Evolutionary conservation across 1,140 invertebrate genomes (phyloP), one percentile per base, ranked within the genome.

Genomic region (Atta texana): DNA sequence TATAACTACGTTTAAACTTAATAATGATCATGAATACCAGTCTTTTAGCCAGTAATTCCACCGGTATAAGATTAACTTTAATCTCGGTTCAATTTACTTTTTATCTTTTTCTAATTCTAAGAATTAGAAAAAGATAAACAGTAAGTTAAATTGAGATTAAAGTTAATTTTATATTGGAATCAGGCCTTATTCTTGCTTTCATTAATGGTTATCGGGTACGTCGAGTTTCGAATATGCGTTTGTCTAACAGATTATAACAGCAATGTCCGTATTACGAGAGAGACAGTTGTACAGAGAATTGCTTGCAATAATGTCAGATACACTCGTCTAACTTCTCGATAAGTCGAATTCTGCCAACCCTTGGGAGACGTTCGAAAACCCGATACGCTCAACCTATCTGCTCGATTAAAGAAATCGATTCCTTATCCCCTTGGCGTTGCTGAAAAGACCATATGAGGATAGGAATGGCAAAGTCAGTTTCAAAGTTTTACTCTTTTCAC

Each of bases 261-360:
- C 88, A 89, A 89, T 76, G 84, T 64, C 66, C 71, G 51, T 59
- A 81, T 80, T 74, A 78, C 44, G 51, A 64, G 75, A 28, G 75
- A 80, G 57, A 61, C 61, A 86, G 68, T 61, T 53, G 75, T 44
- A 87, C 66, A 44, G 85, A n/a, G 75, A 88, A 90, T 90, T 90
- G 89, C 88, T 90, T 88, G 88, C 89, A 90, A 90, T 90, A 90
- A 90, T 90, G 89, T 90, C 90, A 90, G 87, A 88, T 74, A 91
- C 90, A 90, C 87, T 86, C 84, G 82, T 75, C 89, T 87, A 90
- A 91, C 90, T 90, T 87, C 86, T 55, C 77, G 89, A 90, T 90
- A 88, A 84, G 77, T 90, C 75, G 80, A 87, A 78, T 78, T 53
- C 63, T 71, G 68, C 86, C 74, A 85, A 90, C 68, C 87, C 74